Percentiles rank a stretch among this genome's conserved stretches.
These are phyloP conservation scores for Oreochromis mossambicus DNA, from an alignment of 2,797 vertebrate genomes.

Conservation along the genomic window DNA sequence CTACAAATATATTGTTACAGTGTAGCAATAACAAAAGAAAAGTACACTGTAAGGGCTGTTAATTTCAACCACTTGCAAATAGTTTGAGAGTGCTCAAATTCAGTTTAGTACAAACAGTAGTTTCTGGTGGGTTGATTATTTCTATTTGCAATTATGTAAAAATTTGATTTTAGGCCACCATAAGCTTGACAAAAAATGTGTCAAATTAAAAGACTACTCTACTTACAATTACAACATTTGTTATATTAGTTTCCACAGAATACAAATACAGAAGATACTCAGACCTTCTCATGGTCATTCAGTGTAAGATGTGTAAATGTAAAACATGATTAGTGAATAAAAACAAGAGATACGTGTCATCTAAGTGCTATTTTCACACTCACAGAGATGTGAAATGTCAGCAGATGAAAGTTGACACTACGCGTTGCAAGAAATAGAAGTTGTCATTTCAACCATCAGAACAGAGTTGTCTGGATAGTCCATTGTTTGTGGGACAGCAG, in stretches of 20 bases:
- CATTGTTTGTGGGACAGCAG: rapidly evolving
- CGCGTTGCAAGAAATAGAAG: not conserved
- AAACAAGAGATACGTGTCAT: not conserved
- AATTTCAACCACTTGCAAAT: not conserved
- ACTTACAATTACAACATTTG: not conserved
- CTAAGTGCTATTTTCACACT: not conserved
- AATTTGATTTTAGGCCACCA: not conserved
- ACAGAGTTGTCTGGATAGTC: not conserved
- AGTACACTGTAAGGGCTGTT: not conserved
- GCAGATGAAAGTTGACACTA: not conserved
- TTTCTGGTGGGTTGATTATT: rapidly evolving
- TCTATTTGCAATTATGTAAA: not conserved
- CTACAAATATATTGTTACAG: not conserved
- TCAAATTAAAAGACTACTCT: not conserved
- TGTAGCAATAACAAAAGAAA: not conserved
- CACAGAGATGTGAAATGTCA: not conserved
- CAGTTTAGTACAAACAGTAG: not conserved
- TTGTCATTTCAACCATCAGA: not conserved
- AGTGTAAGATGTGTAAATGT: not conserved
- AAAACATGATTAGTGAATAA: not conserved
- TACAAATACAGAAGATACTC: not conserved
- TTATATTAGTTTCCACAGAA: not conserved
- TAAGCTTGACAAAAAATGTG: not conserved
- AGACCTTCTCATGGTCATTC: not conserved
- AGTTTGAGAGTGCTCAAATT: not conserved